Percentiles rank a stretch among this genome's conserved stretches.
Conservation (phyloP, 2,888 invertebrate species). For the Dicyrtoma fusca region DNA sequence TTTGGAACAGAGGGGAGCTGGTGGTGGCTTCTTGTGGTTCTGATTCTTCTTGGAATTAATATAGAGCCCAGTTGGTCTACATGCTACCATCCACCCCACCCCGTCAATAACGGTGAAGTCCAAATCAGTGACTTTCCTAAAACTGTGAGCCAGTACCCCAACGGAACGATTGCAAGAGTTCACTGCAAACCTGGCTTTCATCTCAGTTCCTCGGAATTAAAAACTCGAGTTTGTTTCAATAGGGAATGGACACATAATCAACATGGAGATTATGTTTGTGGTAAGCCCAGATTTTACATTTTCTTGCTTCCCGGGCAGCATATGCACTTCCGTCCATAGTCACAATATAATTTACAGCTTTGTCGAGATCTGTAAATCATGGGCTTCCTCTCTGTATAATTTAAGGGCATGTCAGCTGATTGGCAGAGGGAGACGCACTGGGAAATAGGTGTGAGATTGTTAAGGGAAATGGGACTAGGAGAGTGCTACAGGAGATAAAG, state of each 20-base stretch:
- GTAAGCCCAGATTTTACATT: constrained; percentile 12
- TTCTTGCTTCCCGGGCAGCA: too few relatives aligned
- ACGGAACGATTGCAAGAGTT: constrained; percentile 34
- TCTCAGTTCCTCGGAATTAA: constrained; percentile 27
- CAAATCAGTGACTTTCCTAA: constrained; percentile 19
- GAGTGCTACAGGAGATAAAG: background rate
- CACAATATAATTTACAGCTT: too few relatives aligned
- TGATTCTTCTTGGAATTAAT: constrained; percentile 27
- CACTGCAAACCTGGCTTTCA: constrained; percentile 29
- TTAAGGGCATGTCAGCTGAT: background rate
- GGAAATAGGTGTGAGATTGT: background rate
- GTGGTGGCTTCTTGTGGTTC: constrained; percentile 36
- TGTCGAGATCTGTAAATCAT: too few relatives aligned
- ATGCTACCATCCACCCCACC: constrained; percentile 26
- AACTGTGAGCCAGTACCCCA: constrained; percentile 26
- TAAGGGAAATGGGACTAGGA: background rate
- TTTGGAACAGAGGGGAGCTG: constrained; percentile 20
- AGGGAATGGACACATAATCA: constrained; percentile 35
- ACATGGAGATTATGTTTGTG: constrained; percentile 23
- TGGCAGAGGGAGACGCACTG: background rate
- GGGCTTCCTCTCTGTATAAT: constrained; percentile 2
- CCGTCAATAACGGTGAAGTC: constrained; percentile 36
- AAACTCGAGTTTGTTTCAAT: constrained; percentile 32
- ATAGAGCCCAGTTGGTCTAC: constrained; percentile 37
- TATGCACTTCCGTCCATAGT: too few relatives aligned